phyloP scores from a whole-genome alignment of 2,113 vertebrate species.

The Hemiprocne comata region DNA sequence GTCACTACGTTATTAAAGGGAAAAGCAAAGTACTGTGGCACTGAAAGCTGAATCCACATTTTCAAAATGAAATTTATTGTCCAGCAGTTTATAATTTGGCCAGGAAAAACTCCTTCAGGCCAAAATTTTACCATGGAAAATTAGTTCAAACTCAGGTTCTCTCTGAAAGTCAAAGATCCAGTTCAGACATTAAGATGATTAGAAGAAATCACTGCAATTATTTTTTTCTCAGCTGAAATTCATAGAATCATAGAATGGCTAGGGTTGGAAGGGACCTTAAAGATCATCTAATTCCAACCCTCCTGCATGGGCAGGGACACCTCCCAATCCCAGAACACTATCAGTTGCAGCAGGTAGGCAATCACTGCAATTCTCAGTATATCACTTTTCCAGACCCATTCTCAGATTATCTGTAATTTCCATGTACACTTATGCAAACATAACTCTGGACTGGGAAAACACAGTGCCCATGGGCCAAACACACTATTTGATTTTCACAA shows the following conservation, averaged over 20 bases:
- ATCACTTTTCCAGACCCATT: not conserved
- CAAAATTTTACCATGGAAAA: not conserved
- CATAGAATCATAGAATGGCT: too few species aligned
- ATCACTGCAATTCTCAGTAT: not conserved
- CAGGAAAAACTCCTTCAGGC: slow-evolving; percentile 10
- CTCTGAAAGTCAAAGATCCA: not conserved
- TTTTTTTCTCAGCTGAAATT: not conserved
- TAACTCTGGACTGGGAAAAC: not conserved
- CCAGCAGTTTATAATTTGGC: slow-evolving; percentile 17
- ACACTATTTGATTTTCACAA: not conserved
- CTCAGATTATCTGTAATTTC: not conserved
- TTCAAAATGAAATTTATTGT: slow-evolving; percentile 34
- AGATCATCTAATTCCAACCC: too few species aligned
- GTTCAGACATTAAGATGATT: not conserved
- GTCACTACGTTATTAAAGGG: not conserved
- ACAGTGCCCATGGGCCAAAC: not conserved
- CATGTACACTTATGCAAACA: not conserved
- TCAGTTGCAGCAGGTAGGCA: not conserved
- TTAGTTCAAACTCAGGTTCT: not conserved
- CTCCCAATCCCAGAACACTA: not conserved
- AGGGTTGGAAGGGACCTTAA: too few species aligned
- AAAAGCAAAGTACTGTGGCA: not conserved
- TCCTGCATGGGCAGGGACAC: too few species aligned
- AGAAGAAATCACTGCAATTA: not conserved
- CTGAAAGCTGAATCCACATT: slow-evolving; percentile 32